Conservation (phyloP, 2,888 invertebrate species). For the Stictocephala bisonia region DNA sequence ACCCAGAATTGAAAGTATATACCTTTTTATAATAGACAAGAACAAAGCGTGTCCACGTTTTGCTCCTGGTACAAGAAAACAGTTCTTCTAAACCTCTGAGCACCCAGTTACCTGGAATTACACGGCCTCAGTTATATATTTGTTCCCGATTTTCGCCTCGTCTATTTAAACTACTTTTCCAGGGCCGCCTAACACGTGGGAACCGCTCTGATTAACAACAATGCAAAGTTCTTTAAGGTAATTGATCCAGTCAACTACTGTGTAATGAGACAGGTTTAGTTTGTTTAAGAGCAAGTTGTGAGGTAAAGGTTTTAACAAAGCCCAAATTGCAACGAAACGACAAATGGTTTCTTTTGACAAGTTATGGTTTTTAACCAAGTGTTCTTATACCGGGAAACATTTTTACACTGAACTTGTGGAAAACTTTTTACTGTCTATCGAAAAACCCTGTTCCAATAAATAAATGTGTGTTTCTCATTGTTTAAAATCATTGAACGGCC, state of each 20-base stretch:
- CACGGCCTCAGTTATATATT: background rate
- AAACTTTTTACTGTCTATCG: too few relatives aligned
- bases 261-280: background rate
- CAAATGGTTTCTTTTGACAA: background rate
- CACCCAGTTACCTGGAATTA: slow-evolving; percentile 5
- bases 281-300: background rate
- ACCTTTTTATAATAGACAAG: too few relatives aligned
- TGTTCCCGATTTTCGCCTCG: background rate
- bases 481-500: too few relatives aligned
- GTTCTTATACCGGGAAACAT: too few relatives aligned
- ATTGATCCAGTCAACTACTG: background rate
- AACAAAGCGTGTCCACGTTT: background rate
- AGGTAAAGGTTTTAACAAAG: background rate
- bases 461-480: too few relatives aligned
- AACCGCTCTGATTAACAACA: background rate
- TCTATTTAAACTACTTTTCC: slow-evolving; percentile 7
- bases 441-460: too few relatives aligned
- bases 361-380: background rate
- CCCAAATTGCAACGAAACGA: slow-evolving; percentile 9
- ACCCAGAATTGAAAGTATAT: too few relatives aligned
- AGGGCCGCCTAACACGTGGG: background rate
- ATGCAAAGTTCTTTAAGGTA: background rate
- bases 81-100: background rate
- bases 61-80: slow-evolving; percentile 1
- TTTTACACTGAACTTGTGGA: too few relatives aligned